phyloP scores from a whole-genome alignment of 2,113 vertebrate genomes.

The Prionailurus bengalensis region DNA sequence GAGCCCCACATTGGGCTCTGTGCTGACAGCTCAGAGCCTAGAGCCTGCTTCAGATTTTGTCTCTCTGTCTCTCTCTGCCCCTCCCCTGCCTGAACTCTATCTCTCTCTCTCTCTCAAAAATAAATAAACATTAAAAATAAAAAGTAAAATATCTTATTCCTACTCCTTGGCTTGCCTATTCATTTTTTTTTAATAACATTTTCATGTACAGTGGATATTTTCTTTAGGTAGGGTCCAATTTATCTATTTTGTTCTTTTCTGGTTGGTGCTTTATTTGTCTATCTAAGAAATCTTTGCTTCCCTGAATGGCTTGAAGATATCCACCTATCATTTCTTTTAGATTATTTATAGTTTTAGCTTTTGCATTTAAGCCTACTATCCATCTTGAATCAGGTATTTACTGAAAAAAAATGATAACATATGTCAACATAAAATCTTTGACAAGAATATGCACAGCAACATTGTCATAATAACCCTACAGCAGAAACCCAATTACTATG shows the following conservation, averaged over 20 bases:
- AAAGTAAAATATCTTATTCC: neutral
- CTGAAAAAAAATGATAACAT: conserved; percentile 16
- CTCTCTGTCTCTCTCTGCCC: too few species aligned
- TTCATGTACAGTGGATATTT: neutral
- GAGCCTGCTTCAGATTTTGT: too few species aligned
- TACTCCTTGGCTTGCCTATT: neutral
- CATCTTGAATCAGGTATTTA: neutral
- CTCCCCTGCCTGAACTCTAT: too few species aligned
- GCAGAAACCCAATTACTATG: neutral
- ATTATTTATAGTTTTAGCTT: neutral
- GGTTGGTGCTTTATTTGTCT: neutral
- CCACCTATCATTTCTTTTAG: neutral
- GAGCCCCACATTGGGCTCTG: too few species aligned
- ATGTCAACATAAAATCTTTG: neutral
- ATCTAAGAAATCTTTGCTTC: neutral
- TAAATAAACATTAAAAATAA: too few species aligned
- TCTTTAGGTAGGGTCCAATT: neutral
- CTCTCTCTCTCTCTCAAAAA: too few species aligned
- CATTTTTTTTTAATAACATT: neutral
- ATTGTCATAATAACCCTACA: neutral
- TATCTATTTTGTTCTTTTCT: neutral
- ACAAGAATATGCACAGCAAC: neutral
- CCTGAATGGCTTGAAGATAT: neutral
- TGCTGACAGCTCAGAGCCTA: too few species aligned
- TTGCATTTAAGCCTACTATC: neutral